Evolutionary conservation across 1,140 invertebrate genomes (phyloP), one percentile per base, ranked within the genome.

Genomic region (Acyrthosiphon pisum): DNA sequence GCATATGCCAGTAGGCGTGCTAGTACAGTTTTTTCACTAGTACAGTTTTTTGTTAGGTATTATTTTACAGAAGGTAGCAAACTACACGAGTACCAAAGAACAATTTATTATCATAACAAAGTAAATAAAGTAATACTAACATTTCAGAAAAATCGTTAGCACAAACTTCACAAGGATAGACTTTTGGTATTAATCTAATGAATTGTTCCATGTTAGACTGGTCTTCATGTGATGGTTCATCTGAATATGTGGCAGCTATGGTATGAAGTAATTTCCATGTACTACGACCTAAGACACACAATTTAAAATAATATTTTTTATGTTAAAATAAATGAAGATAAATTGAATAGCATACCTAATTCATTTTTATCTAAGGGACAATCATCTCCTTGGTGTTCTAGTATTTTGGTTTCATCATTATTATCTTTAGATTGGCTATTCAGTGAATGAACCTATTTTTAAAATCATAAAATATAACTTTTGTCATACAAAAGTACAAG

Each of bases 221-320:
- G 94, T 99, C 96, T 89, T 95, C 94, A n/a, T 95, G 94, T 1
- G 96, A 96, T 0, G 99, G 99, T 94, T 97, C 96, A n/a, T 98
- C 97, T 0, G 99, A 98, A 96, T 98, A 99, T 95, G 99, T 98
- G 0, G 98, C 98, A 18, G 98, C 98, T 97, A 99, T 99, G 35
- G 99, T 99, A 95, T 99, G 99, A 1, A 99, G 96, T 94, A 99
- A 97, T 68, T 97, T 97, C 99, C 99, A 99, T 20, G 99, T 97
- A 68, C 96, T 96, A 30, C 95, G 96, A 7, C 97, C 97, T 93
- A 97, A 95, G 93, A 60, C 90, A 91, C 35, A 86, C 3, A 91
- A 81, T 48, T 81, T 23, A 35, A 91, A 44, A 44, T 41, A 76
- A 37, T 91, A 22, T 91, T 50, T 4, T 35, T 30, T 50, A 50